A percentile compares a stretch with the other conserved stretches of the same genome.
Conservation (phyloP, 2,888 invertebrate genomes). For the Marronus borbonicus region DNA sequence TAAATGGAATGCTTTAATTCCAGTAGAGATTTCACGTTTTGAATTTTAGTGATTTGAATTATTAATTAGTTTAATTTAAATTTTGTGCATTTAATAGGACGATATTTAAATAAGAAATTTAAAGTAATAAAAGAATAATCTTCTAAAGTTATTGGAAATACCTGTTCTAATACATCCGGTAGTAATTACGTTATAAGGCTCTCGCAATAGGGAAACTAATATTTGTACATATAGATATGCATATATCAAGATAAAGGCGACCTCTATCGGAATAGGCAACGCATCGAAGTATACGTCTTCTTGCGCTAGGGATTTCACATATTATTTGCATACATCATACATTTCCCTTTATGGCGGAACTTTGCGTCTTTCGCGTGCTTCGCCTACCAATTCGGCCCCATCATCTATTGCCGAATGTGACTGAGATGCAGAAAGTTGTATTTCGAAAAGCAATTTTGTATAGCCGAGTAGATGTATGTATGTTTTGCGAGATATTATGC, state of each 20-base stretch:
- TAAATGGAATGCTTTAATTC: too few relatives aligned
- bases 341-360: conserved; percentile 33
- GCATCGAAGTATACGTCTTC: conserved; percentile 8
- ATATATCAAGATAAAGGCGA: conserved; percentile 23
- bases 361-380: conserved; percentile 41
- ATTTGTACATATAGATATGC: background rate
- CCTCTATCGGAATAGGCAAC: conserved; percentile 17
- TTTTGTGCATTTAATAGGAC: too few relatives aligned
- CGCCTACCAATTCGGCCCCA: conserved; percentile 22
- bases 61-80: too few relatives aligned
- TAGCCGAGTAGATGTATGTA: background rate
- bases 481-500: background rate
- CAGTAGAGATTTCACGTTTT: too few relatives aligned
- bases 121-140: too few relatives aligned
- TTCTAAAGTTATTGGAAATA: too few relatives aligned
- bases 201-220: background rate
- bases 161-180: too few relatives aligned
- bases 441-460: background rate
- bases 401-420: conserved; percentile 27
- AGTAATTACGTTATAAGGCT: too few relatives aligned
- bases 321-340: conserved; percentile 37
- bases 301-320: conserved; percentile 20
- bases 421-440: conserved; percentile 25
- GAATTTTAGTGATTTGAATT: too few relatives aligned
- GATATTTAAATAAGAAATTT: too few relatives aligned